phyloP scores from a whole-genome alignment of 2,113 vertebrate species.

The Hylia prasina region DNA sequence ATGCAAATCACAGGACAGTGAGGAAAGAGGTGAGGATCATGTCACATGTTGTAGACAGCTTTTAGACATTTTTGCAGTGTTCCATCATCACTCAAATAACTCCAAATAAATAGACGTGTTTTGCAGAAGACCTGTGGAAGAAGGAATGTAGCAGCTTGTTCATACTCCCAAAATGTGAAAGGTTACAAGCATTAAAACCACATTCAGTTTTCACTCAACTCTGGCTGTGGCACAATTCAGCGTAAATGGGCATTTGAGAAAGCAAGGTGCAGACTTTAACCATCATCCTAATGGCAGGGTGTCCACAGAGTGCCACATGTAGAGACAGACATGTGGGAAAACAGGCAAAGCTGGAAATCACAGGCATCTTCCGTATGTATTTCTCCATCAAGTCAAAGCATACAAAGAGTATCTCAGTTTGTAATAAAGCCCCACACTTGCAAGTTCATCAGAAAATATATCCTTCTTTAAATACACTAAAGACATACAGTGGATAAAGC shows the following conservation, averaged over 20 bases:
- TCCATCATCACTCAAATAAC: not conserved
- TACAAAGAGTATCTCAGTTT: not conserved
- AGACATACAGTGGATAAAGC: not conserved
- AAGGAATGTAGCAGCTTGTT: not conserved
- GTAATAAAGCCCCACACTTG: not conserved
- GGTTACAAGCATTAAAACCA: not conserved
- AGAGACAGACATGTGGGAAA: not conserved
- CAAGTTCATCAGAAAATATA: not conserved
- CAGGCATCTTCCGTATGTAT: not conserved
- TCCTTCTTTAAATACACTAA: not conserved
- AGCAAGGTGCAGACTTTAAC: not conserved
- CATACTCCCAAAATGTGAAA: not conserved
- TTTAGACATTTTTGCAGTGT: not conserved
- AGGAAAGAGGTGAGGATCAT: not conserved
- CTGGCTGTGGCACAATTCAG: not conserved
- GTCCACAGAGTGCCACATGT: not conserved
- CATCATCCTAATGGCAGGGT: fast-evolving
- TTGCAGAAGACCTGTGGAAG: not conserved
- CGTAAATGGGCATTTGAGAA: not conserved
- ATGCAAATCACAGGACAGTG: not conserved
- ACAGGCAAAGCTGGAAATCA: not conserved
- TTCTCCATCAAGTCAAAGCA: not conserved
- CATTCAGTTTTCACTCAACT: not conserved
- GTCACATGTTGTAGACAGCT: not conserved
- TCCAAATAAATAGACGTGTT: not conserved